phyloP scores from a whole-genome alignment of 2,888 invertebrate genomes.

The Stenodema calcarata region DNA sequence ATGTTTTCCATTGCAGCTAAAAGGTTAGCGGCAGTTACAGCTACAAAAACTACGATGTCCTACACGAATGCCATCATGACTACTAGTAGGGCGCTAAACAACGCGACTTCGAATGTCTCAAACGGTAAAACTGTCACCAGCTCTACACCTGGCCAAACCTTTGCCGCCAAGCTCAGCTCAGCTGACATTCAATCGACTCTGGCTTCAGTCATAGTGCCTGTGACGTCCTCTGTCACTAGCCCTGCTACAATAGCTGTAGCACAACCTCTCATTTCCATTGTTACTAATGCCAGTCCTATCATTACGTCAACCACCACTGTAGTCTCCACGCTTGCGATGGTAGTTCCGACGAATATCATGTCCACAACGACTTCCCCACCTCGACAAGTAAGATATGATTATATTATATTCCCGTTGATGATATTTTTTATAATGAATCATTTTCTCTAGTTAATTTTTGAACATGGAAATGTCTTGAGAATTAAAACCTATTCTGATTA shows the following conservation, averaged over 20 bases:
- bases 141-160: constrained; percentile 65
- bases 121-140: constrained; percentile 11
- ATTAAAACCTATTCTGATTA: too few relatives aligned
- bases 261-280: constrained; percentile 58
- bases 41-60: constrained; percentile 67
- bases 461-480: too few relatives aligned
- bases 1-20: constrained; percentile 61
- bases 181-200: constrained; percentile 57
- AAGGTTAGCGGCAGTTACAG: constrained; percentile 62
- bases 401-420: too few relatives aligned
- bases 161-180: constrained; percentile 74
- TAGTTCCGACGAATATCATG: constrained; percentile 1
- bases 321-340: constrained; percentile 56
- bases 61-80: constrained; percentile 68
- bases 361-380: constrained; percentile 37
- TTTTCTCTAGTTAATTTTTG: too few relatives aligned
- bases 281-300: constrained; percentile 57
- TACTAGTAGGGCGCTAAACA: constrained; percentile 59
- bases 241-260: constrained; percentile 57
- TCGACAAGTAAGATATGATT: constrained; percentile 24
- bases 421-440: too few relatives aligned
- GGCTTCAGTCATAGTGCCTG: constrained; percentile 54
- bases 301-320: constrained; percentile 56
- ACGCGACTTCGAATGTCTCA: constrained; percentile 59
- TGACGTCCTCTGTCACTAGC: constrained; percentile 58